A percentile compares a stretch with the other conserved stretches of the same genome.
Conservation (phyloP, 2,888 invertebrate genomes). For the Megastigmus dorsalis region DNA sequence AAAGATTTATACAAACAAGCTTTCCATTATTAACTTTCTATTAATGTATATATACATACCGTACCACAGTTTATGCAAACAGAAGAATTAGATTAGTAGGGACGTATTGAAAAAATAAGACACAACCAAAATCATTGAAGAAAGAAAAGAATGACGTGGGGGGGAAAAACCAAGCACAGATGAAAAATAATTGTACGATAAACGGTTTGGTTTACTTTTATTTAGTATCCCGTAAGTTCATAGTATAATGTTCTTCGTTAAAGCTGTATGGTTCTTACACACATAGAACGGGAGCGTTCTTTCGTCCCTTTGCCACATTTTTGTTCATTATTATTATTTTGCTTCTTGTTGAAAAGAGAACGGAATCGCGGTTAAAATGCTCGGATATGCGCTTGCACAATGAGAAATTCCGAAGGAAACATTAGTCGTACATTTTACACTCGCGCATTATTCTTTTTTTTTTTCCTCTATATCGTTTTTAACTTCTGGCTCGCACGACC, state of each 20-base stretch:
- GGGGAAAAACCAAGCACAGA: neutral
- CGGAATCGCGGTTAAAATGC: constrained; percentile 20
- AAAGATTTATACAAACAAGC: too few relatives aligned
- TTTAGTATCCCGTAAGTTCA: constrained; percentile 74
- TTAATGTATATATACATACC: too few relatives aligned
- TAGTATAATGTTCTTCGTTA: constrained; percentile 74
- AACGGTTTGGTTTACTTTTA: constrained; percentile 74
- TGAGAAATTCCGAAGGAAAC: neutral
- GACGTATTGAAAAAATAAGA: too few relatives aligned
- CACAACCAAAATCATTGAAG: too few relatives aligned
- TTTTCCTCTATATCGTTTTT: too few relatives aligned
- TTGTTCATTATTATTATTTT: constrained; percentile 1
- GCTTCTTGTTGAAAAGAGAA: constrained; percentile 6
- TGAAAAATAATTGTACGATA: constrained; percentile 55
- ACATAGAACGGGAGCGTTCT: constrained; percentile 70
- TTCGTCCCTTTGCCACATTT: constrained; percentile 64
- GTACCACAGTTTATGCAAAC: too few relatives aligned
- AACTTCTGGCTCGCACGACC: neutral
- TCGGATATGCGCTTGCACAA: constrained; percentile 11
- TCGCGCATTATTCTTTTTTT: too few relatives aligned
- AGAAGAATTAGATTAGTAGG: too few relatives aligned
- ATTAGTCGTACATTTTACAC: constrained; percentile 30
- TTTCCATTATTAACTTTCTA: too few relatives aligned
- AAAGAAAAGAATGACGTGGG: neutral
- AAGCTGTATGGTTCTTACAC: constrained; percentile 74